These are phyloP conservation scores for Cryptocephalus moraei DNA, from an alignment of 2,888 invertebrate genomes.

Conservation along the genomic window DNA sequence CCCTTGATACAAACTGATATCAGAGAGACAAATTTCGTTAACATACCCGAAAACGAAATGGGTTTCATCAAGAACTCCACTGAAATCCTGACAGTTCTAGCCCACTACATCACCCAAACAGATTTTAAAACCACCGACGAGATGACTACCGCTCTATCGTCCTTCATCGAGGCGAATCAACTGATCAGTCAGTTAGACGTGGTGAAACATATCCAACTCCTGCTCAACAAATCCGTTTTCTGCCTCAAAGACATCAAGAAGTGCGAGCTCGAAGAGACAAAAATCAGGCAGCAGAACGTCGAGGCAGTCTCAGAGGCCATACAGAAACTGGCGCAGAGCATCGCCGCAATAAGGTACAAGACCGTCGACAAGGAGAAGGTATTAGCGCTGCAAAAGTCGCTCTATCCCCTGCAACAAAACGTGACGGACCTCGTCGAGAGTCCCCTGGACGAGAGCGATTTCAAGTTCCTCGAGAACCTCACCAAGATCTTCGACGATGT, in stretches of 20 bases:
- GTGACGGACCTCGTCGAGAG: constrained; percentile 30
- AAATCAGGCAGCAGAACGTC: constrained; percentile 22
- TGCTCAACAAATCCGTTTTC: constrained; percentile 17
- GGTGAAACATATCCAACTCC: constrained; percentile 15
- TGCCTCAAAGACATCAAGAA: constrained; percentile 19
- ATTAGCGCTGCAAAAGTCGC: constrained; percentile 26
- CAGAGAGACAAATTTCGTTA: constrained; percentile 2
- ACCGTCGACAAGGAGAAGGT: constrained; percentile 23
- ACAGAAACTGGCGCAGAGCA: constrained; percentile 26
- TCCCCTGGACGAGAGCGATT: constrained; percentile 21
- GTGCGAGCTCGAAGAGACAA: constrained; percentile 13
- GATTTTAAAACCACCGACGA: constrained; percentile 7
- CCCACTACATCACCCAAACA: constrained; percentile 10
- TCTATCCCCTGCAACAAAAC: constrained; percentile 30
- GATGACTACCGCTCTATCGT: constrained; percentile 9
- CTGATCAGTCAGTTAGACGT: constrained; percentile 10
- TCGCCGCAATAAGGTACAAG: constrained; percentile 29
- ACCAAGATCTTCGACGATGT: constrained; percentile 22
- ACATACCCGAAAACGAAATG: constrained; percentile 10
- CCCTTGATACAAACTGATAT: constrained; percentile 14
- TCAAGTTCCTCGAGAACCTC: constrained; percentile 21
- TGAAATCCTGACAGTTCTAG: constrained; percentile 7
- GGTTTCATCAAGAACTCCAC: constrained; percentile 9
- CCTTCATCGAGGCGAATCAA: constrained; percentile 14
- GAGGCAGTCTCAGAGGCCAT: constrained; percentile 25